phyloP scores from a whole-genome alignment of 2,797 vertebrate species.

The Etheostoma perlongum region DNA sequence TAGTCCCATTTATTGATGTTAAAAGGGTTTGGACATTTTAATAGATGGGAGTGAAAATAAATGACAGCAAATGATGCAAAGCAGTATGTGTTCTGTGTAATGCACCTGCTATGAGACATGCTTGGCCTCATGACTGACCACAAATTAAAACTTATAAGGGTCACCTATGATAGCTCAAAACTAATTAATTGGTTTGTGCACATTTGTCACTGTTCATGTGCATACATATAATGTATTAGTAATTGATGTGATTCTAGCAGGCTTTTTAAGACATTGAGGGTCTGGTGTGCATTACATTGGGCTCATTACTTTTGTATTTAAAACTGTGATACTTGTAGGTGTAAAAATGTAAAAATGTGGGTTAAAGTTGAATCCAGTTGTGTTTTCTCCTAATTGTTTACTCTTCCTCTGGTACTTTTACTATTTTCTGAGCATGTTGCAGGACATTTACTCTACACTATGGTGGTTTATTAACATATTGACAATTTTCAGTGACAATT shows the following conservation, averaged over 20 bases:
- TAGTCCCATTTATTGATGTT: conserved; percentile 75
- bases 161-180: conserved; percentile 37
- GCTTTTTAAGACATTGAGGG: background rate
- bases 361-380: background rate
- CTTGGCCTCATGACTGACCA: conserved; percentile 25
- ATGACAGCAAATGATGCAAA: conserved; percentile 64
- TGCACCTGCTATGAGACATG: conserved; percentile 31
- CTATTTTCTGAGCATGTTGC: too few relatives aligned
- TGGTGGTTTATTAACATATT: background rate
- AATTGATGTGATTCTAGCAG: conserved; percentile 13
- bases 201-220: conserved; percentile 34
- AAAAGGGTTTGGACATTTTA: conserved; percentile 75
- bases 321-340: background rate
- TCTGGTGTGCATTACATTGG: background rate
- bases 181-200: conserved; percentile 30
- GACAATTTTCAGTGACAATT: background rate
- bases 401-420: too few relatives aligned
- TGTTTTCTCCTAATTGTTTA: too few relatives aligned
- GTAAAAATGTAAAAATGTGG: background rate
- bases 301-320: background rate
- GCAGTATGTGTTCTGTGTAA: conserved; percentile 48
- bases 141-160: conserved; percentile 36
- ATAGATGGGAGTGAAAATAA: conserved; percentile 70
- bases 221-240: conserved; percentile 3
- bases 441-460: too few relatives aligned